These are phyloP conservation scores for Tanypteryx hageni DNA, from an alignment of 2,888 invertebrate species.

Conservation along the genomic window DNA sequence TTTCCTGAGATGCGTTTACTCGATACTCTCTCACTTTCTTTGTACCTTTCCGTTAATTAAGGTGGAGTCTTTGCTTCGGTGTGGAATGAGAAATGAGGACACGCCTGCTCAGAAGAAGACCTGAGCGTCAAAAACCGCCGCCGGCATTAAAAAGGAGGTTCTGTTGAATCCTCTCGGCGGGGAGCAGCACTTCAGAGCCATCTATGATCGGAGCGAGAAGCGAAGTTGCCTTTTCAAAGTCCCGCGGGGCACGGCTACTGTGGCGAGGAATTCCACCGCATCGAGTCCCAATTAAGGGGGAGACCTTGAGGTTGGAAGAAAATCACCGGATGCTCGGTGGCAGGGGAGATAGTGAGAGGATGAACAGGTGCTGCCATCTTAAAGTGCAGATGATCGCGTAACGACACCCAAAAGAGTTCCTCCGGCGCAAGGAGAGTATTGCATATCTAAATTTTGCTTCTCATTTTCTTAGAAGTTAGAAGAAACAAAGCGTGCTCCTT, in stretches of 20 bases:
- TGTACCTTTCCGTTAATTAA: not conserved
- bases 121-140: too few relatives aligned
- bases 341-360: not conserved
- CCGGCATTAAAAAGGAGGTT: too few relatives aligned
- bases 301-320: not conserved
- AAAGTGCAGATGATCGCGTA: too few relatives aligned
- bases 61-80: not conserved
- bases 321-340: not conserved
- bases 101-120: too few relatives aligned
- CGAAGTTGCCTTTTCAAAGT: not conserved
- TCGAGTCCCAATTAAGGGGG: conserved; percentile 1
- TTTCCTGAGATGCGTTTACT: too few relatives aligned
- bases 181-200: not conserved
- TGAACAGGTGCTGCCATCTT: not conserved
- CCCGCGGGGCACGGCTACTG: not conserved
- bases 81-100: too few relatives aligned
- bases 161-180: too few relatives aligned
- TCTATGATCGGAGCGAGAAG: conserved; percentile 8
- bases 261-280: conserved; percentile 1
- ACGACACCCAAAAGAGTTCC: too few relatives aligned
- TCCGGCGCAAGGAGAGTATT: too few relatives aligned
- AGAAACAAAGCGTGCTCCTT: too few relatives aligned
- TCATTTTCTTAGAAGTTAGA: too few relatives aligned
- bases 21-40: not conserved
- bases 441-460: too few relatives aligned